Base-by-base conservation (phyloP, 2,888 invertebrate genomes). In the Stramonita haemastoma region DNA sequence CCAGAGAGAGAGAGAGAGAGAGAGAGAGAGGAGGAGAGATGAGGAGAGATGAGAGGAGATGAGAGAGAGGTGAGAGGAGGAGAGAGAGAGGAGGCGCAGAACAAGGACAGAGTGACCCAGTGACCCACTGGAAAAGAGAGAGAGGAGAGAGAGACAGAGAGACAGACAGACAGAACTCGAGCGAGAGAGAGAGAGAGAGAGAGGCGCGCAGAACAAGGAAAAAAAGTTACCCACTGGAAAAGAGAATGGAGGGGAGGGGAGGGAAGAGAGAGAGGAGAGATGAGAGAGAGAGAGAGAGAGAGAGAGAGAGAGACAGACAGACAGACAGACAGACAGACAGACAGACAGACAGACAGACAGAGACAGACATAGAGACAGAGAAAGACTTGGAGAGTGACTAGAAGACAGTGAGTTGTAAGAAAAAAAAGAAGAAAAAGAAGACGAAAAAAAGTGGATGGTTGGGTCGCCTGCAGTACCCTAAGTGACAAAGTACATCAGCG, bases 401-500 rank as follows among this genome's bases (percentile, higher is more conserved):
- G 26, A 66, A 26, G 66, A 22, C 66, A 66, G 19, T 26, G 66
- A 66, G 26, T 66, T 66, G 66, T 6, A 66, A 66, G 8, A 46
- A 46, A 8, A 46, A 46, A 46, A 46, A 46, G 46, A 46, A 46
- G 8, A 46, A 46, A 8, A 8, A 46, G 46, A 8, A 11, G 73
- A n/a, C 26, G 26, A n/a, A 73, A 15, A 26, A n/a, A 26, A 34
- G 81, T 36, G 81, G 81, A 46, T 46, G 46, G 36, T 6, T 22
- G 36, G 36, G 36, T 83, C 46, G 81, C 81, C 46, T 83, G 81
- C 81, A 83, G 81, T 83, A 83, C 81, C 29, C 36, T 83, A 83
- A 83, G 81, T 83, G 81, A 83, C 81, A 83, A 83, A 83, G 81
- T 83, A 83, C 81, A 83, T 83, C 81, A 83, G 81, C 81, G 46